A percentile compares a stretch with the other conserved stretches of the same genome.
These are phyloP conservation scores for Bubo blakistoni DNA, from an alignment of 2,113 vertebrate genomes.

Conservation along the genomic window DNA sequence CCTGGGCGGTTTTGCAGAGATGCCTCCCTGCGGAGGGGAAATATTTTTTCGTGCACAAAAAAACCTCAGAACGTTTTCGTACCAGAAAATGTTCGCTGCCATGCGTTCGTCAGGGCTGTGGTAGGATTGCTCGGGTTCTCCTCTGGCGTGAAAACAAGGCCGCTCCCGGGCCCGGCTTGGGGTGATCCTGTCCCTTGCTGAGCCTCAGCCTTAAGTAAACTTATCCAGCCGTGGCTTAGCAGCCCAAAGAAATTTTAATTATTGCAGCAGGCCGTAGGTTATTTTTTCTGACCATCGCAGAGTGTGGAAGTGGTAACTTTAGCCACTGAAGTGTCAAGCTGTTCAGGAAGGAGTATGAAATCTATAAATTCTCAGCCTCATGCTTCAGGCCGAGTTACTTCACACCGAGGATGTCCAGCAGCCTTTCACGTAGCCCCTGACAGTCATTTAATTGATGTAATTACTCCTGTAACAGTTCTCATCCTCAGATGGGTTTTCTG, in stretches of 20 bases:
- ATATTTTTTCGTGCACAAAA: neutral
- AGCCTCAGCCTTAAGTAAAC: neutral
- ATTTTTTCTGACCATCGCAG: neutral
- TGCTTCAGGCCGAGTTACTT: neutral
- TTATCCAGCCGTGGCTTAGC: fast-evolving
- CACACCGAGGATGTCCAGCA: neutral
- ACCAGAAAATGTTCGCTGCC: fast-evolving
- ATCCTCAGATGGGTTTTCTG: neutral
- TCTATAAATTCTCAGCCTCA: neutral
- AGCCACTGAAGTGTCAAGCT: neutral
- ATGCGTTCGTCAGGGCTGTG: fast-evolving
- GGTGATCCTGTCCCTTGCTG: neutral
- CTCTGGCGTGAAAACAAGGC: fast-evolving
- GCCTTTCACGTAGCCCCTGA: neutral
- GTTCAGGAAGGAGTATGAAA: neutral
- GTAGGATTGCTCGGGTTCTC: neutral
- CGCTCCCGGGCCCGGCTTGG: fast-evolving
- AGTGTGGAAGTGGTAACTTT: neutral
- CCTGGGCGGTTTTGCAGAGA: neutral
- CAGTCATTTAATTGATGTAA: neutral
- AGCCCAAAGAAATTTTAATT: neutral
- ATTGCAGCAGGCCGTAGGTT: neutral
- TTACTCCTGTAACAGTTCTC: neutral
- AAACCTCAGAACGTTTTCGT: neutral
- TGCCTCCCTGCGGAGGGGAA: neutral